Evolutionary conservation across 2,797 vertebrate species (phyloP).

Genomic region (Rhynchotus rufescens): DNA sequence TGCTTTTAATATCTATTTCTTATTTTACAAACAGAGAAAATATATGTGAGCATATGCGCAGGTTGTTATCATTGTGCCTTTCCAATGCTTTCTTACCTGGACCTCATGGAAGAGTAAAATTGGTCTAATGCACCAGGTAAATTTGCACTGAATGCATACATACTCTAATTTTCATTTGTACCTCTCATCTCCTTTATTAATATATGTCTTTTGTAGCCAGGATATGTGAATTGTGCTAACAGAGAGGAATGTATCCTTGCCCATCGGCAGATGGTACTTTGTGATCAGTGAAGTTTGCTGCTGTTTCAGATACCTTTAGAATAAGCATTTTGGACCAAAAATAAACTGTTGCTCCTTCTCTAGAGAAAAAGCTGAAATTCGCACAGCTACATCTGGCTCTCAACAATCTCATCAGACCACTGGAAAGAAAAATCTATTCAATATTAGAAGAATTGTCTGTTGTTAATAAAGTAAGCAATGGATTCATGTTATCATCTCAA

Average conservation of each 20-base stretch:
- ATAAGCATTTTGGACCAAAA: neutral
- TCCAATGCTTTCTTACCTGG: neutral
- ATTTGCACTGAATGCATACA: neutral
- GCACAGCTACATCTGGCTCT: constrained; percentile 3
- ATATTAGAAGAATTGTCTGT: constrained; percentile 38
- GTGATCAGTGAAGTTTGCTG: neutral
- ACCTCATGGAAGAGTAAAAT: neutral
- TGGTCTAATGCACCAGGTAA: neutral
- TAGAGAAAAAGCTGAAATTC: neutral
- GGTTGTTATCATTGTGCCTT: neutral
- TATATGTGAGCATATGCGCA: rapidly evolving
- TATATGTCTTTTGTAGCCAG: neutral
- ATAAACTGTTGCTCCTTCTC: neutral
- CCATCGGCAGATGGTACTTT: neutral
- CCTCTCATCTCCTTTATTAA: neutral
- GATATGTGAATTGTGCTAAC: neutral
- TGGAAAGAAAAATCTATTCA: constrained; percentile 42
- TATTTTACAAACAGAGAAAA: neutral
- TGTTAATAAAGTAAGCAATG: constrained; percentile 51
- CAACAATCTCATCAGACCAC: constrained; percentile 23
- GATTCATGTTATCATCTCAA: constrained; percentile 24
- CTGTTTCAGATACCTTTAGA: neutral
- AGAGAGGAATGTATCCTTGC: neutral
- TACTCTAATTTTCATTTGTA: neutral
- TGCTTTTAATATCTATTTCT: neutral